Conservation (phyloP, 30 jellyfish, hydroid and myxozoan genomes). For the Aurelia aurita region DNA sequence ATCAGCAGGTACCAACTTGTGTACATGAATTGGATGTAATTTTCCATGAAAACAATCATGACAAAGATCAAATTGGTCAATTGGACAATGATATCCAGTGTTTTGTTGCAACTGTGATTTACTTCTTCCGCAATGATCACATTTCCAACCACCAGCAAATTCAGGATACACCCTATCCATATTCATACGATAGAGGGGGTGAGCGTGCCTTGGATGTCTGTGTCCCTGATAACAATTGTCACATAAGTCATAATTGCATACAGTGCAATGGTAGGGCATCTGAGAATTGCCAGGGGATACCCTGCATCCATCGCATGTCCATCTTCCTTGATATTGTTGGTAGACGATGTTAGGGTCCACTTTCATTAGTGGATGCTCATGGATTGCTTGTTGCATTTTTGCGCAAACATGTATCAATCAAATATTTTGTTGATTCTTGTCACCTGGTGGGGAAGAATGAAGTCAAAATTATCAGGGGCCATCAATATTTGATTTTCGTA, state of each 20-base stretch:
- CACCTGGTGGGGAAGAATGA: no score
- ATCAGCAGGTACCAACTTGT: constrained; percentile 82
- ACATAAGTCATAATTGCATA: constrained; percentile 80
- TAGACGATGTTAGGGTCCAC: constrained; percentile 86
- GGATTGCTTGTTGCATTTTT: constrained; percentile 58
- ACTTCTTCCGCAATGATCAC: constrained; percentile 88
- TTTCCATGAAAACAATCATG: constrained; percentile 87
- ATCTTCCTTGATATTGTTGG: constrained; percentile 73
- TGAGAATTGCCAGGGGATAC: constrained; percentile 35
- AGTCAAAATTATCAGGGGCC: no score
- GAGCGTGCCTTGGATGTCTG: constrained; percentile 82
- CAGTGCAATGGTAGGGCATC: constrained; percentile 83
- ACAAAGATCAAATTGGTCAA: constrained; percentile 89
- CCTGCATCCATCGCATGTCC: constrained; percentile 93
- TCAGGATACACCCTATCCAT: constrained; percentile 82
- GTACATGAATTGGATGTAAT: constrained; percentile 79
- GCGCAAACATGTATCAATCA: background rate
- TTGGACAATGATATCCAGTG: constrained; percentile 86
- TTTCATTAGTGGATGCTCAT: constrained; percentile 76
- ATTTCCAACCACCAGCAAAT: constrained; percentile 88
- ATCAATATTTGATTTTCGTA: no score
- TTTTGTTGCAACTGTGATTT: constrained; percentile 46
- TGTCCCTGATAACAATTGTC: constrained; percentile 69
- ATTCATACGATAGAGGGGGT: constrained; percentile 68
- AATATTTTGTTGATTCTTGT: no score